phyloP scores from a whole-genome alignment of 2,797 vertebrate species.

The Melanogrammus aeglefinus region DNA sequence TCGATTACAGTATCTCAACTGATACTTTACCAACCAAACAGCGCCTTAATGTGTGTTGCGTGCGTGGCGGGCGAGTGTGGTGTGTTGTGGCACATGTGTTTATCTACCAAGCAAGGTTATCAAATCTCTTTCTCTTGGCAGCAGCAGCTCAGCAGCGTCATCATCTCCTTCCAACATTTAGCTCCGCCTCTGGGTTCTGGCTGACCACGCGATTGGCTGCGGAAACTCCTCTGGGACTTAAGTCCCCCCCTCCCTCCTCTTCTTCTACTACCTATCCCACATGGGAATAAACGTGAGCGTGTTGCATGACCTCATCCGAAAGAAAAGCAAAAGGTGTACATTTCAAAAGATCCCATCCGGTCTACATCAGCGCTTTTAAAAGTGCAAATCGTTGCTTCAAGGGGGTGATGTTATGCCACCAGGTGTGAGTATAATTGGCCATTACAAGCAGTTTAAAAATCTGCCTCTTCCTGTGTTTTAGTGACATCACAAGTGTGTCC shows the following conservation, averaged over 20 bases:
- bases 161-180: constrained; percentile 99
- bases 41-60: not conserved
- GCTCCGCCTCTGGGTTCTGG: constrained; percentile 93
- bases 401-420: too few species aligned
- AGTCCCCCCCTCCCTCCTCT: constrained; percentile 82
- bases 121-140: constrained; percentile 98
- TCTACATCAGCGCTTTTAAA: not conserved
- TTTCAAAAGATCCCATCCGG: too few species aligned
- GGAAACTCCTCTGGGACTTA: constrained; percentile 91
- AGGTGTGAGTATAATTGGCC: too few species aligned
- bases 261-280: constrained; percentile 56
- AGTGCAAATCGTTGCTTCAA: not conserved
- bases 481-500: too few species aligned
- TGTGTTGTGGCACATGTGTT: not conserved
- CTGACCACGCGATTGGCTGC: constrained; percentile 91
- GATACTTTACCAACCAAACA: too few species aligned
- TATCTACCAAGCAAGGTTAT: constrained; percentile 91
- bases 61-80: not conserved
- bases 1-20: too few species aligned
- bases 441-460: too few species aligned
- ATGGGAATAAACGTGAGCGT: not conserved
- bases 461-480: too few species aligned
- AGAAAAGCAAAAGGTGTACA: too few species aligned
- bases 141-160: constrained; percentile 91
- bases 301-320: not conserved